Evolutionary conservation across 2,888 invertebrate genomes (phyloP).

Genomic region (Amphimallon solstitiale): DNA sequence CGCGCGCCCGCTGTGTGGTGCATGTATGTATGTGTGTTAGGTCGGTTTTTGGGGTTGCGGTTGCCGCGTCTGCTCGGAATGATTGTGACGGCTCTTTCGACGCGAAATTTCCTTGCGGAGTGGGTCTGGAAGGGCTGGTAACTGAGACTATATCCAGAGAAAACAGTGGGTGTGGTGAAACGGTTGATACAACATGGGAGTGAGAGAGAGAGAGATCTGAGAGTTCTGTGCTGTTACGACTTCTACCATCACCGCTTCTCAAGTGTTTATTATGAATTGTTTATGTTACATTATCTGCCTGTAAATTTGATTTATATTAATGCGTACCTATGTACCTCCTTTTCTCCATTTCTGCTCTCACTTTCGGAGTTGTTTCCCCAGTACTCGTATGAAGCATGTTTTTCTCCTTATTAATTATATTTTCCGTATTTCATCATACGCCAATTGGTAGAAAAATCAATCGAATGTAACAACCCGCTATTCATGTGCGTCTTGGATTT

Average conservation of each 20-base stretch:
- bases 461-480: too few species aligned
- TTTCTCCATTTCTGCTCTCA: not conserved
- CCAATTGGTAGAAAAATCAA: too few species aligned
- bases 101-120: not conserved
- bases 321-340: not conserved
- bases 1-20: not conserved
- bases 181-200: too few species aligned
- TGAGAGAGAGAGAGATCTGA: too few species aligned
- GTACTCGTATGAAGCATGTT: too few species aligned
- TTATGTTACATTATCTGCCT: conserved; percentile 32
- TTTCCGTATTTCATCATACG: too few species aligned
- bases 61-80: conserved; percentile 22
- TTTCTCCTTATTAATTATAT: too few species aligned
- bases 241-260: not conserved
- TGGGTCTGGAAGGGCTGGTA: too few species aligned
- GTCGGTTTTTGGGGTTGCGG: conserved; percentile 41
- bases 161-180: too few species aligned
- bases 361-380: not conserved
- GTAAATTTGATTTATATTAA: conserved; percentile 17
- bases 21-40: conserved; percentile 5
- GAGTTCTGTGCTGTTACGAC: not conserved
- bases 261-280: conserved; percentile 38
- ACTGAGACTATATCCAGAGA: too few species aligned
- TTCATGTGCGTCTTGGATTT: too few species aligned
- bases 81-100: conserved; percentile 35